Evolutionary conservation across 1,140 invertebrate genomes (phyloP).

Genomic region (Armadillidium nasatum): DNA sequence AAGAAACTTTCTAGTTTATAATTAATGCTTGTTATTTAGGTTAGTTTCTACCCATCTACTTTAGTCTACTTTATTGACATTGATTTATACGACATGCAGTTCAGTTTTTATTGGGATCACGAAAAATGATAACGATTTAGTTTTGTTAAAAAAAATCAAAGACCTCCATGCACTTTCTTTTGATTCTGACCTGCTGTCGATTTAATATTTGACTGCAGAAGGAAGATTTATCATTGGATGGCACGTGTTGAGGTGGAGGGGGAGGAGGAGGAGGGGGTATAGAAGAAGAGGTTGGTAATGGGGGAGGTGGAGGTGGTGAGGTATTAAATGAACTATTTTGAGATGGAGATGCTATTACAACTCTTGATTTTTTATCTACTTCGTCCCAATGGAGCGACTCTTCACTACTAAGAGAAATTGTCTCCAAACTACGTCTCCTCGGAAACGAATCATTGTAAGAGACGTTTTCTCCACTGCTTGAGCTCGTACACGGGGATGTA

Average conservation of each 20-base stretch:
- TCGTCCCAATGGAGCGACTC: background rate
- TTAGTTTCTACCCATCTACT: background rate
- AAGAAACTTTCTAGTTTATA: too few relatives aligned
- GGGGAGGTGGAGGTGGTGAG: background rate
- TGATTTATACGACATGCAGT: background rate
- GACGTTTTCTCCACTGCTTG: background rate
- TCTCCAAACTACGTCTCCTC: background rate
- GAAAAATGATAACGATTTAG: too few relatives aligned
- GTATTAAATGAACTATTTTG: too few relatives aligned
- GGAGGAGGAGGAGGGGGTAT: background rate
- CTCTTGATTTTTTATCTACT: background rate
- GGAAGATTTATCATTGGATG: background rate
- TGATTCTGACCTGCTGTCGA: background rate
- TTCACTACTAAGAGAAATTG: background rate
- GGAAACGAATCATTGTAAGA: background rate
- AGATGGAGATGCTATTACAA: too few relatives aligned
- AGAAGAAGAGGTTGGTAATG: background rate
- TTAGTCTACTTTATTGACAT: background rate
- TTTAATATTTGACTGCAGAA: background rate
- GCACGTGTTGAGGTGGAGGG: background rate
- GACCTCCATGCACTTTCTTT: background rate
- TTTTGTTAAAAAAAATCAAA: background rate
- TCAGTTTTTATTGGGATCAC: background rate
- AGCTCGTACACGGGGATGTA: background rate
- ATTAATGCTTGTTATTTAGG: too few relatives aligned